These are phyloP conservation scores for Emesis furor DNA, from an alignment of 2,888 invertebrate genomes.

Conservation along the genomic window DNA sequence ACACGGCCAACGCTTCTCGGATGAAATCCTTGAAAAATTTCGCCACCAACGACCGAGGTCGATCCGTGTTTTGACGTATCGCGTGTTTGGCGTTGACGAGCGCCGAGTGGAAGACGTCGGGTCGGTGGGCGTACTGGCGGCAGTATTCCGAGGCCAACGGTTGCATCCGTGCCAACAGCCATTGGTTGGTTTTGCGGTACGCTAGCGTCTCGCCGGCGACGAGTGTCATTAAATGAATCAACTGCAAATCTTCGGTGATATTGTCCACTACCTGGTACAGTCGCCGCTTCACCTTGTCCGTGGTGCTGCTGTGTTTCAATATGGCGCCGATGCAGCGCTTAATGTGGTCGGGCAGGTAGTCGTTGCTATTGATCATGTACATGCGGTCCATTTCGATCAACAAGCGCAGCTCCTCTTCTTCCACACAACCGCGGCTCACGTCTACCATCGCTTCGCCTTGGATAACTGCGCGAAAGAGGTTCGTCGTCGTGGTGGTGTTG, in stretches of 20 bases:
- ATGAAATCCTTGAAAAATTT: slow-evolving; percentile 7
- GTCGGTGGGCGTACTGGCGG: slow-evolving; percentile 5
- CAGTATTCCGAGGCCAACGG: slow-evolving; percentile 3
- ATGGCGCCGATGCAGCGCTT: slow-evolving; percentile 8
- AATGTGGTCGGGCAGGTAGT: slow-evolving; percentile 14
- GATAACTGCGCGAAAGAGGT: not conserved
- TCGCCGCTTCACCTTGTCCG: slow-evolving; percentile 8
- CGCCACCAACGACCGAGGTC: slow-evolving; percentile 1
- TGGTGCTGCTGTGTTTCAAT: not conserved
- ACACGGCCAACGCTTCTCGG: slow-evolving; percentile 16
- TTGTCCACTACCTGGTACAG: slow-evolving; percentile 12
- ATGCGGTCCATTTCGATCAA: slow-evolving; percentile 11
- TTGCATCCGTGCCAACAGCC: slow-evolving; percentile 10
- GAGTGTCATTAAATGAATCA: slow-evolving; percentile 5
- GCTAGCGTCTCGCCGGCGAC: slow-evolving; percentile 7
- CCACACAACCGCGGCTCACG: slow-evolving; percentile 11
- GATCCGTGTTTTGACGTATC: not conserved
- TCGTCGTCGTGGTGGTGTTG: not conserved
- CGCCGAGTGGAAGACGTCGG: slow-evolving; percentile 1
- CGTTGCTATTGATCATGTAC: slow-evolving; percentile 8
- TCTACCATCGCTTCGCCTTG: slow-evolving; percentile 8
- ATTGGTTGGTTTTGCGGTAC: not conserved
- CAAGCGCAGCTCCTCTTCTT: slow-evolving; percentile 4
- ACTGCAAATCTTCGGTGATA: slow-evolving; percentile 8
- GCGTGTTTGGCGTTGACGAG: slow-evolving; percentile 5